Evolutionary conservation across 2,113 vertebrate species (phyloP).

Genomic region (Python bivittatus): DNA sequence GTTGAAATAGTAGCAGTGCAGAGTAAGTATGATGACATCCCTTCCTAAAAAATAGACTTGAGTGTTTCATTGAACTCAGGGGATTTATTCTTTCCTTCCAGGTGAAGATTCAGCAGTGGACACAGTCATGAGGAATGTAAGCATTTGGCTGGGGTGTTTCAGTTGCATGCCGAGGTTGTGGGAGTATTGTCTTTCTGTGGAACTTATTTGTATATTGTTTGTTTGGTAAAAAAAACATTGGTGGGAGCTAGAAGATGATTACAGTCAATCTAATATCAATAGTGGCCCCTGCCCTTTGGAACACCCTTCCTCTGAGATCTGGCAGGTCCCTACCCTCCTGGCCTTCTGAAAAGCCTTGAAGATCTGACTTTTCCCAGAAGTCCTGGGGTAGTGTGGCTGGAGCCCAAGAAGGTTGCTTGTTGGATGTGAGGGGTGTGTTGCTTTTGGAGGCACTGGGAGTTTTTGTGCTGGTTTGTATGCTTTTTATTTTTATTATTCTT

Average conservation of each 20-base stretch:
- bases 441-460: not conserved
- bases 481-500: not conserved
- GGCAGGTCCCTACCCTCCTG: not conserved
- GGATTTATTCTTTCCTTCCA: slow-evolving; percentile 65
- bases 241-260: not conserved
- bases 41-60: slow-evolving; percentile 27
- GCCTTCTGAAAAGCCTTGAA: not conserved
- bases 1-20: slow-evolving; percentile 62
- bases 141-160: slow-evolving; percentile 61
- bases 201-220: not conserved
- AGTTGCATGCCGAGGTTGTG: slow-evolving; percentile 50
- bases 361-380: not conserved
- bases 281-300: not conserved
- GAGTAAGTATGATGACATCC: slow-evolving; percentile 65
- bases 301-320: not conserved
- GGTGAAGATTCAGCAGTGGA: slow-evolving; percentile 74
- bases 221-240: not conserved
- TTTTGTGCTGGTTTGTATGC: not conserved
- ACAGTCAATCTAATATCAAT: not conserved
- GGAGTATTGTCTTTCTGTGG: slow-evolving; percentile 32
- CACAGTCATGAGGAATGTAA: slow-evolving; percentile 68
- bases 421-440: not conserved
- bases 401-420: not conserved
- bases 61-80: slow-evolving; percentile 59
- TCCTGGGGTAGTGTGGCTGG: not conserved